Evolutionary conservation across 1,140 invertebrate genomes (phyloP).

Genomic region (Nephotettix cincticeps): DNA sequence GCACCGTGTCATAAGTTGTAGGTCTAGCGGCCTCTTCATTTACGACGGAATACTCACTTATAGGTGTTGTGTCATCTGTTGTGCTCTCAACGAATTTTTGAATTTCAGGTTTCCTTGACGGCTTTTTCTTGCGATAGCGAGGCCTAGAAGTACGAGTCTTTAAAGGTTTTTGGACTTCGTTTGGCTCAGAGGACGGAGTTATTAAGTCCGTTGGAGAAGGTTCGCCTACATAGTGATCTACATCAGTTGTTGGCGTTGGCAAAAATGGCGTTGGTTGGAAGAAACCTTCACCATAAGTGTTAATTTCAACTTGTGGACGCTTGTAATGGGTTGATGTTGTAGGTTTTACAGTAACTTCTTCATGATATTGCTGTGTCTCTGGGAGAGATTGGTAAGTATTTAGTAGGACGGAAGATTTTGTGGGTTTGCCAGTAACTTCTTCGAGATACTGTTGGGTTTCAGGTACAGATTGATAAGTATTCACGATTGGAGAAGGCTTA

Average conservation of each 20-base stretch:
- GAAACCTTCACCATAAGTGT: slow-evolving; percentile 11
- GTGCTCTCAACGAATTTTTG: not conserved
- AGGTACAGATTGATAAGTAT: not conserved
- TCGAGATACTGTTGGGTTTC: not conserved
- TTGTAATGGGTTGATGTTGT: not conserved
- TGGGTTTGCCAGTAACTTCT: not conserved
- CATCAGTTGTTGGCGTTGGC: slow-evolving; percentile 34
- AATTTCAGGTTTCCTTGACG: not conserved
- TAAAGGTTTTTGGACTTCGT: not conserved
- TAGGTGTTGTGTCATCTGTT: not conserved
- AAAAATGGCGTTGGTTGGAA: slow-evolving; percentile 29
- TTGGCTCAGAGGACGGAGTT: slow-evolving; percentile 22
- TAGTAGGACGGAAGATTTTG: not conserved
- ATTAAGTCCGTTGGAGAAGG: slow-evolving; percentile 17
- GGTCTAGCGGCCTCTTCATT: not conserved
- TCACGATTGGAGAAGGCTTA: not conserved
- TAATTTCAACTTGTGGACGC: slow-evolving; percentile 15
- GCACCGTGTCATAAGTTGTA: not conserved
- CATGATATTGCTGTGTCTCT: not conserved
- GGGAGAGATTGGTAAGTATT: not conserved
- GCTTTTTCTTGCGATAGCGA: slow-evolving; percentile 5
- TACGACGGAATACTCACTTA: not conserved
- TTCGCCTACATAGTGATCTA: slow-evolving; percentile 9
- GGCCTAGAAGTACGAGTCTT: slow-evolving; percentile 19
- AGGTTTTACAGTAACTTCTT: slow-evolving; percentile 10